phyloP scores from a whole-genome alignment of 2,888 invertebrate species.

The Drosophila mayaguana region DNA sequence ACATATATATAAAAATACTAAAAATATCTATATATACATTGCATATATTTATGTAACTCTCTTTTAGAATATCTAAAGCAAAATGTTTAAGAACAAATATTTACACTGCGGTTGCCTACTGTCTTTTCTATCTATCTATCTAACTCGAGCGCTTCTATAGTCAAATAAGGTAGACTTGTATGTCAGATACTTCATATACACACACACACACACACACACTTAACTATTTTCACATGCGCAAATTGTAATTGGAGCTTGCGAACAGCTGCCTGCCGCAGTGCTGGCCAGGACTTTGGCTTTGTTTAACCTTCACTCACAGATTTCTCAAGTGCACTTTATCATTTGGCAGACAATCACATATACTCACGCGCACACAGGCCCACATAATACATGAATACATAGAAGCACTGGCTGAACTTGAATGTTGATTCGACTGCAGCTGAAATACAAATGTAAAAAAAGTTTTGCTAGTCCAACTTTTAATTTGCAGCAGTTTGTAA shows the following conservation, averaged over 20 bases:
- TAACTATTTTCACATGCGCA: slow-evolving; percentile 58
- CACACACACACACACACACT: slow-evolving; percentile 6
- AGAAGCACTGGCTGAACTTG: slow-evolving; percentile 21
- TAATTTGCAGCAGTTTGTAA: slow-evolving; percentile 54
- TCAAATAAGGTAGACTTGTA: slow-evolving; percentile 27
- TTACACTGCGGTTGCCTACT: slow-evolving; percentile 43
- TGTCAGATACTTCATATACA: slow-evolving; percentile 1
- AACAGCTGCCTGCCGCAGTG: slow-evolving; percentile 14
- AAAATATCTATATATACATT: slow-evolving; percentile 20
- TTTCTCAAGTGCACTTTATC: slow-evolving; percentile 62
- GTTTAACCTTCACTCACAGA: slow-evolving; percentile 33
- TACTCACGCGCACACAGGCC: slow-evolving; percentile 17
- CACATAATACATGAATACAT: slow-evolving; percentile 4
- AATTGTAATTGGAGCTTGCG: slow-evolving; percentile 23
- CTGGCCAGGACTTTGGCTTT: slow-evolving; percentile 33
- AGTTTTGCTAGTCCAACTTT: slow-evolving; percentile 60
- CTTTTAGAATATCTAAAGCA: slow-evolving; percentile 41
- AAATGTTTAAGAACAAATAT: slow-evolving; percentile 41
- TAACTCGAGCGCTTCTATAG: slow-evolving; percentile 49
- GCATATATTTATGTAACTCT: slow-evolving; percentile 53
- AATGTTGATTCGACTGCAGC: slow-evolving; percentile 38
- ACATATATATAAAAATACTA: slow-evolving; percentile 27
- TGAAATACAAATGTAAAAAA: slow-evolving; percentile 23
- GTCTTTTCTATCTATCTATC: slow-evolving; percentile 19
- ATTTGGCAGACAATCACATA: slow-evolving; percentile 51